Evolutionary conservation across 2,113 vertebrate species (phyloP), one percentile per base, ranked within the genome.

Genomic region (Semnornis frantzii): DNA sequence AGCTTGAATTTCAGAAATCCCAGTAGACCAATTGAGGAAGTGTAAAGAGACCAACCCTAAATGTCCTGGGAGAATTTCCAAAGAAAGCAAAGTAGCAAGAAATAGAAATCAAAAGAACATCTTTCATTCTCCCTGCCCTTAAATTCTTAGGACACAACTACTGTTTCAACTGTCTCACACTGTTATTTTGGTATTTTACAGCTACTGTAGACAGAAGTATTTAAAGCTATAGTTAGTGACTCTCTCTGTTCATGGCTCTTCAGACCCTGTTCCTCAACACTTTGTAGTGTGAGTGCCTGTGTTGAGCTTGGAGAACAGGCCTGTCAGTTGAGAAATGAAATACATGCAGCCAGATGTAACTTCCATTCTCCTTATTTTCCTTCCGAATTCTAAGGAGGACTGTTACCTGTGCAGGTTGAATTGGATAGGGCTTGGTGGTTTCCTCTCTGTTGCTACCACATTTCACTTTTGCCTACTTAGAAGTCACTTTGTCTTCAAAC

Each of bases 61-160:
- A 92, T 81, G 92, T 93, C 82, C 88, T 94, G 90, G 93, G 90
- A 95, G 79, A 90, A 88, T 80, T 90, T 96, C 92, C 87, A 95
- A 94, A 85, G 66, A 90, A 90, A 95, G 48, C 92, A 96, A 87
- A 94, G 52, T 39, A 52, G 30, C 42, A 81, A 96, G 76, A 81
- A 90, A 90, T 42, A 90, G 73, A 74, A 87, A 90, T 80, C 34
- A 66, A 92, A 96, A 92, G 66, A 93, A 77, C 27, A 8, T 76
- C 46, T 93, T 87, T 69, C 20, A 69, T 72, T 60, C 69, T 85
- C 44, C 79, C 71, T 90, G 48, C 27, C 30, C 46, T 42, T 85
- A 11, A 82, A 48, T 81, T 87, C 57, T 83, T 86, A 90, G 65
- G 68, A 21, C 48, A 77, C 25, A 74, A 68, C 85, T 91, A 90